These are phyloP conservation scores for Aeoliscus strigatus DNA, from an alignment of 2,797 vertebrate species.

Conservation along the genomic window DNA sequence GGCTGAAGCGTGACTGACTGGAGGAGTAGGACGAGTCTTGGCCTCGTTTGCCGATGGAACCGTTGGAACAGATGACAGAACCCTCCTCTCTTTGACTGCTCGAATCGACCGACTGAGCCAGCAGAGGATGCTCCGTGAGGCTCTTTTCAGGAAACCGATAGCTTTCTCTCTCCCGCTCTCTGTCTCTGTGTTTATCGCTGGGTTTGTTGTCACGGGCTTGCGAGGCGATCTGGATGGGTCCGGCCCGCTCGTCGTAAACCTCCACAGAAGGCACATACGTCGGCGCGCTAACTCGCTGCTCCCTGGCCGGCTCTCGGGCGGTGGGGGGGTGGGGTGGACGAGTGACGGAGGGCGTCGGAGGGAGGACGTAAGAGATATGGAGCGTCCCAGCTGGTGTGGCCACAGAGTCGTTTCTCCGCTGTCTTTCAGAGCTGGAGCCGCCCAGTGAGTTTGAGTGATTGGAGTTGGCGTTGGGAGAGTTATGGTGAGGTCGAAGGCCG, in stretches of 20 bases:
- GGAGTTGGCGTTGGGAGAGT: conserved; percentile 40
- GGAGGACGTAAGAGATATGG: conserved; percentile 78
- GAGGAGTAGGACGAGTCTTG: conserved; percentile 63
- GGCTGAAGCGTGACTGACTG: conserved; percentile 75
- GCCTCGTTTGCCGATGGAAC: conserved; percentile 77
- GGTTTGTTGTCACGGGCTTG: conserved; percentile 86
- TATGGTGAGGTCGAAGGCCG: conserved; percentile 62
- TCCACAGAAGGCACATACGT: conserved; percentile 97
- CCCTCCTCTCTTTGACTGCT: conserved; percentile 84
- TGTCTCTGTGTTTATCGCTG: conserved; percentile 46
- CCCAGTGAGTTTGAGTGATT: conserved; percentile 34
- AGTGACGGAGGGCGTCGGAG: conserved; percentile 72
- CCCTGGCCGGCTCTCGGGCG: conserved; percentile 80
- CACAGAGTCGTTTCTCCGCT: conserved; percentile 76
- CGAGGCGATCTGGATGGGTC: conserved; percentile 91
- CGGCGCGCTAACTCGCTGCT: conserved; percentile 92
- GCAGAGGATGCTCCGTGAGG: conserved; percentile 65
- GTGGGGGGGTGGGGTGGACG: conserved; percentile 73
- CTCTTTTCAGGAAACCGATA: conserved; percentile 72
- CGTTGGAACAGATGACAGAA: conserved; percentile 88
- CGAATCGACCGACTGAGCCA: conserved; percentile 72
- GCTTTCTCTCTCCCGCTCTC: conserved; percentile 54
- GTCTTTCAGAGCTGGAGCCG: conserved; percentile 60
- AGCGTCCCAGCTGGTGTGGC: conserved; percentile 69
- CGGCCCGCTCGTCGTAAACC: conserved; percentile 87